Percentiles rank a stretch among this genome's conserved stretches.
Conservation (phyloP, 1,140 invertebrate genomes). For the Drosophila melanica region DNA sequence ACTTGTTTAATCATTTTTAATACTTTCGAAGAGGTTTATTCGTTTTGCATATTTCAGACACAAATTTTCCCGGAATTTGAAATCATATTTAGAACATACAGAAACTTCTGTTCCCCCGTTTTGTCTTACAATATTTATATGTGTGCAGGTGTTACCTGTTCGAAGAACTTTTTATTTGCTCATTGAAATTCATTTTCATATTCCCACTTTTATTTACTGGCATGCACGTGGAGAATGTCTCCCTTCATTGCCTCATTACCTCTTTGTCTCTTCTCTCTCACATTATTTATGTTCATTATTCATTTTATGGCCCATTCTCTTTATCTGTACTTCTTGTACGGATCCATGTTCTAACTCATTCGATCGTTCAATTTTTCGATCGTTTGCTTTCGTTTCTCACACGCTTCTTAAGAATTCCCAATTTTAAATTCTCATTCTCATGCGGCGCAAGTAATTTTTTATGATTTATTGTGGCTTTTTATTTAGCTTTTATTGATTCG, state of each 20-base stretch:
- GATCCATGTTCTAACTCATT: constrained; percentile 12
- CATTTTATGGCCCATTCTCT: background rate
- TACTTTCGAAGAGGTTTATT: too few relatives aligned
- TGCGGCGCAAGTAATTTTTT: constrained; percentile 52
- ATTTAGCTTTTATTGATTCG: constrained; percentile 57
- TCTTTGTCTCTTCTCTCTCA: background rate
- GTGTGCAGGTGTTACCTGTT: constrained; percentile 7
- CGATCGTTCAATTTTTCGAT: background rate
- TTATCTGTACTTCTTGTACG: background rate
- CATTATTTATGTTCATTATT: constrained; percentile 1
- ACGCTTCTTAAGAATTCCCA: constrained; percentile 27
- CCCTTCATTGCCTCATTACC: constrained; percentile 21
- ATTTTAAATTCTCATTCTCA: constrained; percentile 38
- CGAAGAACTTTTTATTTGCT: background rate
- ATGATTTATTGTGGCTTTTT: constrained; percentile 53
- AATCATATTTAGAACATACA: background rate
- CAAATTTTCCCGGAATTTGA: too few relatives aligned
- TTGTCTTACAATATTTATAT: background rate
- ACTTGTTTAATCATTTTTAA: too few relatives aligned
- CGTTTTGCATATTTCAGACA: too few relatives aligned
- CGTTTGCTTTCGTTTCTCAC: constrained; percentile 14
- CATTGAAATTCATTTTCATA: too few relatives aligned
- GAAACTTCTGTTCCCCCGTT: background rate
- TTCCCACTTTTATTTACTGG: background rate
- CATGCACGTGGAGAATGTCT: background rate